These are phyloP conservation scores for Catotricha subobsoleta DNA, from an alignment of 2,888 invertebrate species.

Conservation along the genomic window DNA sequence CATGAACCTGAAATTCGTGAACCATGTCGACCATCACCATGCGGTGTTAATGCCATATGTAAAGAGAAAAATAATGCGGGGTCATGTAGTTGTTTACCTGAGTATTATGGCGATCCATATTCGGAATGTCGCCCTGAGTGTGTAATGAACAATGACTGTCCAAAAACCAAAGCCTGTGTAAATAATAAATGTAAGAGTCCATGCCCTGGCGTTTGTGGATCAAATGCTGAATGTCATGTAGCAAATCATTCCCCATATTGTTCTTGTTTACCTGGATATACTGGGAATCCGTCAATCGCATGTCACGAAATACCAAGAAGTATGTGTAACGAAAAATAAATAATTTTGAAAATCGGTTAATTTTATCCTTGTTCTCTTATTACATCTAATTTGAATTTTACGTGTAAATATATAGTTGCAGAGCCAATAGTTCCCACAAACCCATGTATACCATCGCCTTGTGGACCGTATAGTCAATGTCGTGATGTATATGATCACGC, in stretches of 20 bases:
- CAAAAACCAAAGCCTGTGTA: constrained; percentile 55
- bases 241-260: constrained; percentile 70
- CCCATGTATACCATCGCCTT: constrained; percentile 53
- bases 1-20: constrained; percentile 42
- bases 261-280: constrained; percentile 56
- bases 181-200: constrained; percentile 75
- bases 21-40: constrained; percentile 74
- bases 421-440: constrained; percentile 28
- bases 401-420: background rate
- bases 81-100: constrained; percentile 62
- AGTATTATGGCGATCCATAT: constrained; percentile 76
- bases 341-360: background rate
- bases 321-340: constrained; percentile 19
- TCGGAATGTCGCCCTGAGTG: constrained; percentile 73
- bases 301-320: constrained; percentile 38
- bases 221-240: constrained; percentile 61
- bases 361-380: background rate
- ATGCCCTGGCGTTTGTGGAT: constrained; percentile 64
- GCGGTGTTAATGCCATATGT: constrained; percentile 71
- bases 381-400: background rate
- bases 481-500: constrained; percentile 52
- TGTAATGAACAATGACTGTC: constrained; percentile 65
- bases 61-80: constrained; percentile 67
- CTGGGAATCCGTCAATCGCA: constrained; percentile 52
- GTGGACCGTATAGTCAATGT: constrained; percentile 61